A percentile compares a stretch with the other conserved stretches of the same genome.
Conservation (phyloP, 2,888 invertebrate species). For the Epirrhoe tristata region DNA sequence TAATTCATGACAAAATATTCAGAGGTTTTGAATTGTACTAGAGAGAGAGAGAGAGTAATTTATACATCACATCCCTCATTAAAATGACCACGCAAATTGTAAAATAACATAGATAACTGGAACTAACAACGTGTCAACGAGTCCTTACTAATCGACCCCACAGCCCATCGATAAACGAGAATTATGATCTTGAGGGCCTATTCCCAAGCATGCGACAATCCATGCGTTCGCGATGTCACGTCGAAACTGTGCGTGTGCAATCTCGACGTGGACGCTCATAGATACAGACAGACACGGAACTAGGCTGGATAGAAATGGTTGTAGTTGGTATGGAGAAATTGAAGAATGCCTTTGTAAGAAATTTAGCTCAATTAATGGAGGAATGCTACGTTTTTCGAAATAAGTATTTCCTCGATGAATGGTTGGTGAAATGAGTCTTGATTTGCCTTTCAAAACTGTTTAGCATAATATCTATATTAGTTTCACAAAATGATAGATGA, state of each 20-base stretch:
- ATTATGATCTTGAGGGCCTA: background rate
- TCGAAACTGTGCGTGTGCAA: slow-evolving; percentile 63
- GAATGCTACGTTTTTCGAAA: too few species aligned
- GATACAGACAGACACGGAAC: slow-evolving; percentile 23
- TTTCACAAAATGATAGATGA: too few species aligned
- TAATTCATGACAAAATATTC: too few species aligned
- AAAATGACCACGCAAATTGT: background rate
- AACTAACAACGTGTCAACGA: background rate
- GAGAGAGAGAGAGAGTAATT: too few species aligned
- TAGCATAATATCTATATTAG: too few species aligned
- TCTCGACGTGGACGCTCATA: slow-evolving; percentile 50
- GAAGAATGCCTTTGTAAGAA: background rate
- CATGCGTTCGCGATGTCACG: slow-evolving; percentile 53
- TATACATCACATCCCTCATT: background rate
- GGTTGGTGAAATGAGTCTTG: too few species aligned
- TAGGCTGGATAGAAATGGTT: slow-evolving; percentile 9
- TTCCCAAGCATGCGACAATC: slow-evolving; percentile 11
- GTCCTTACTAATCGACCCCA: slow-evolving; percentile 3
- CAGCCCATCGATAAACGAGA: slow-evolving; percentile 4
- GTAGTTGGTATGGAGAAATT: background rate
- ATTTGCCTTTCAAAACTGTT: too few species aligned
- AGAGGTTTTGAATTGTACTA: background rate
- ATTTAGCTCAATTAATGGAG: background rate
- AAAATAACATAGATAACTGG: background rate
- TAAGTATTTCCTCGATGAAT: background rate